These are phyloP conservation scores for human DNA, from an alignment of 2,113 vertebrate species.

Conservation along the genomic window DNA sequence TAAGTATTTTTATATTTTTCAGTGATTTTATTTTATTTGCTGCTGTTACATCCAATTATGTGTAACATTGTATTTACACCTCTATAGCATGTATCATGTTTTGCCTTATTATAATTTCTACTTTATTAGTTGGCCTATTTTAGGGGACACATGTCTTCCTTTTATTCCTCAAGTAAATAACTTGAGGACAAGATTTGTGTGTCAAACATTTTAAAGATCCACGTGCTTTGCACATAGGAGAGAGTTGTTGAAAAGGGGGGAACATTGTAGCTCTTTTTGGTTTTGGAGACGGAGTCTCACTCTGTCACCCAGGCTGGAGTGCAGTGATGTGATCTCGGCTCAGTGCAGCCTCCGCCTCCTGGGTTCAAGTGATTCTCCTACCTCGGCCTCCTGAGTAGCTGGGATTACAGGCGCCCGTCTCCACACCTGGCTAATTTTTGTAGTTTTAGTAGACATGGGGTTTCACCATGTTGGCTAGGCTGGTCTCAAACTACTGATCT, in stretches of 20 bases:
- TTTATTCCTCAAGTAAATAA: constrained; percentile 11
- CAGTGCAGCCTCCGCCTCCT: too few species aligned
- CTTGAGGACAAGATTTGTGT: neutral
- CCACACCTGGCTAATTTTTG: too few species aligned
- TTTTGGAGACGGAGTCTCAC: too few species aligned
- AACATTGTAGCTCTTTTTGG: too few species aligned
- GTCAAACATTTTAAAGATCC: constrained; percentile 4
- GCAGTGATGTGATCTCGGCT: too few species aligned
- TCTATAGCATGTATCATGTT: neutral
- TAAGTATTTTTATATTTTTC: constrained; percentile 44
- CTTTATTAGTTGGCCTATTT: neutral
- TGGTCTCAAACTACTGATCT: too few species aligned
- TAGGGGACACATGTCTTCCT: neutral
- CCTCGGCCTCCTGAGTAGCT: too few species aligned
- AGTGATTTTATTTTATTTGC: constrained; percentile 26
- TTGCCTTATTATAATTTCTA: constrained; percentile 36
- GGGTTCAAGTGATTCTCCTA: too few species aligned
- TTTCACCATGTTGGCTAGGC: too few species aligned
- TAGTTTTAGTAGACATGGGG: too few species aligned
- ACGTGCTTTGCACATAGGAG: neutral
- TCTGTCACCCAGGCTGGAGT: too few species aligned
- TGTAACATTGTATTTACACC: constrained; percentile 25
- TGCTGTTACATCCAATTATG: neutral
- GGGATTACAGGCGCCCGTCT: too few species aligned
- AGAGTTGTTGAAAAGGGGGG: neutral